Base-by-base conservation (phyloP, 2,113 vertebrate genomes). In the Rhea pennata region DNA sequence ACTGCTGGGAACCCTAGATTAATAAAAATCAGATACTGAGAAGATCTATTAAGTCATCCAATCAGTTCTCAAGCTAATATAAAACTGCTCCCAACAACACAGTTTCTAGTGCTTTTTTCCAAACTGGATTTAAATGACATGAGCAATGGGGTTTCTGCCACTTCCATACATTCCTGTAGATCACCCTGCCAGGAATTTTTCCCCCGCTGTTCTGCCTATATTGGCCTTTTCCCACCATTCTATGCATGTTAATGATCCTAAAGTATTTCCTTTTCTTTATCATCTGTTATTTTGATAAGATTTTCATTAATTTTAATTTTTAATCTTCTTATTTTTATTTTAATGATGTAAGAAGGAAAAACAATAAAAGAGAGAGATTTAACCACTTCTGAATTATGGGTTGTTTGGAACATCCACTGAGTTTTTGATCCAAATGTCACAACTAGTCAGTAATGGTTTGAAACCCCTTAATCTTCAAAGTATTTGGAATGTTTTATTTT, bases 241-340 rank as follows among this genome's bases (percentile, higher is more conserved):
- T 86, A 56, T 31, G 2, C 77, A 80, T 58, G 29, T 79, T 95
- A 95, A 88, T 8, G 33, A 91, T 97, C 85, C 56, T 82, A 71
- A 92, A 76, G 78, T 93, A 96, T 93, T 93, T 82, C 69, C n/a
- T 72, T 95, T 94, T 86, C 95, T 97, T 92, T 96, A 95, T 40
- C 71, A 61, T 87, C 71, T 95, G 84, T 84, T 95, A 95, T 95
- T 95, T 97, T 96, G 79, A 95, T 46, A 93, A 94, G 77, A 44
- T 69, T 96, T 96, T 72, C 75, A 78, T 90, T 92, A 64, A 42
- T 78, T 95, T 96, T 93, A 97, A 96, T 96, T 93, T 84, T 75
- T 62, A 88, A 46, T 15, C 16, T 66, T 36, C 40, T 90, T 46
- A 3, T 91, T 89, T 79, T 50, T 51, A 87, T 74, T 91, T 95